Evolutionary conservation across 2,113 vertebrate genomes (phyloP).

Genomic region (Hyperoodon ampullatus): DNA sequence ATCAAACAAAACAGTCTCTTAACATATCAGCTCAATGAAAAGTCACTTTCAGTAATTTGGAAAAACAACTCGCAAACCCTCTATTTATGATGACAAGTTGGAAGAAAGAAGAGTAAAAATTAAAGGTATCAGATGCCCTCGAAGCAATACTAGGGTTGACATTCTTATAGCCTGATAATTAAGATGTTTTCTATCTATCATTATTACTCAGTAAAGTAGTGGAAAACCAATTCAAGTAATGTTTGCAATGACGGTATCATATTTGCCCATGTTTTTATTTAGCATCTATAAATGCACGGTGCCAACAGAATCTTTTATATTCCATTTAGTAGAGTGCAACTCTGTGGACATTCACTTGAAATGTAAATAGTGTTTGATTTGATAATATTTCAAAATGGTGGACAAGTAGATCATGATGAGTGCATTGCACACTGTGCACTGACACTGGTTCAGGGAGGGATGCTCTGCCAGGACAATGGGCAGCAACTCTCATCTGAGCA

Average conservation of each 20-base stretch:
- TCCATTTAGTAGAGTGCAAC: not conserved
- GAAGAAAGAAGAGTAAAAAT: not conserved
- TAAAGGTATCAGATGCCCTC: not conserved
- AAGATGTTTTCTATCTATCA: not conserved
- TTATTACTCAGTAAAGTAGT: not conserved
- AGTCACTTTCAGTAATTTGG: not conserved
- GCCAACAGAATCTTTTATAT: not conserved
- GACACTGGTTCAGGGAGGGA: not conserved
- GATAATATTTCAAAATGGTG: not conserved
- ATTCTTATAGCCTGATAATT: not conserved
- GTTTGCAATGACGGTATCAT: not conserved
- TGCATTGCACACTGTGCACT: accelerated
- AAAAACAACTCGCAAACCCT: not conserved
- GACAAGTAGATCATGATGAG: not conserved
- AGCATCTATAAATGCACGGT: not conserved
- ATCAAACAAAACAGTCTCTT: not conserved
- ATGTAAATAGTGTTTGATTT: not conserved
- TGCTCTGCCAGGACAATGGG: not conserved
- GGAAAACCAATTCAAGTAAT: not conserved
- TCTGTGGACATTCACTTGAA: not conserved
- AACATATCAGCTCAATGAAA: not conserved
- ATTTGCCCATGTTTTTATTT: not conserved
- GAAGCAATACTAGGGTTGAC: not conserved
- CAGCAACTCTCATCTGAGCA: too few relatives aligned
- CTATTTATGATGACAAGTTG: not conserved